phyloP scores from a whole-genome alignment of 2,888 invertebrate species.

The Endomychus coccineus region DNA sequence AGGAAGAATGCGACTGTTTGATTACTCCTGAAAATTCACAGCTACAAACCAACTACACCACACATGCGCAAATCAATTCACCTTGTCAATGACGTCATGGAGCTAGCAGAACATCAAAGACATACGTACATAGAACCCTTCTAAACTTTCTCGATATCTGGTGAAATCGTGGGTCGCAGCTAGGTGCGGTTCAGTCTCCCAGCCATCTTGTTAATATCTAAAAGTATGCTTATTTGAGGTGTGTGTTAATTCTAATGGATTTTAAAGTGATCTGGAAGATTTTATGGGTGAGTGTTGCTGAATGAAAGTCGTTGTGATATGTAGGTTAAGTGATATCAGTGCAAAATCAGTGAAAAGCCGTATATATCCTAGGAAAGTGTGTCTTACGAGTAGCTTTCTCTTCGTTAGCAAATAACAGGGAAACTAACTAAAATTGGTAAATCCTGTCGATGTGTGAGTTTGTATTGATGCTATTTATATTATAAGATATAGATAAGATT shows the following conservation, averaged over 20 bases:
- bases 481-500: too few relatives aligned
- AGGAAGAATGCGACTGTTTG: conserved; percentile 24
- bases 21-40: conserved; percentile 28
- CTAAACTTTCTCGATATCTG: conserved; percentile 19
- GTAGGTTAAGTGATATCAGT: conserved; percentile 7
- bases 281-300: conserved; percentile 41
- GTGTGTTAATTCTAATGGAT: conserved; percentile 41
- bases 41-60: conserved; percentile 18
- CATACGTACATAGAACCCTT: conserved; percentile 26
- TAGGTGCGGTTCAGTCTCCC: conserved; percentile 39
- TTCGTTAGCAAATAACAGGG: background rate
- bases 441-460: background rate
- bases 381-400: conserved; percentile 12
- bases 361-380: too few relatives aligned
- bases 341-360: conserved; percentile 9
- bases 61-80: conserved; percentile 32
- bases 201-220: conserved; percentile 45
- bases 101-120: conserved; percentile 25
- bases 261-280: conserved; percentile 38
- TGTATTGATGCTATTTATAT: background rate
- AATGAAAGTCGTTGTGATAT: conserved; percentile 11
- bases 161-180: conserved; percentile 31
- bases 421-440: background rate
- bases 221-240: conserved; percentile 46
- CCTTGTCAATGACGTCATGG: conserved; percentile 41